A percentile compares a stretch with the other conserved stretches of the same genome.
phyloP scores from a whole-genome alignment of 2,797 vertebrate species.

The Pangasius sanitwongsei region DNA sequence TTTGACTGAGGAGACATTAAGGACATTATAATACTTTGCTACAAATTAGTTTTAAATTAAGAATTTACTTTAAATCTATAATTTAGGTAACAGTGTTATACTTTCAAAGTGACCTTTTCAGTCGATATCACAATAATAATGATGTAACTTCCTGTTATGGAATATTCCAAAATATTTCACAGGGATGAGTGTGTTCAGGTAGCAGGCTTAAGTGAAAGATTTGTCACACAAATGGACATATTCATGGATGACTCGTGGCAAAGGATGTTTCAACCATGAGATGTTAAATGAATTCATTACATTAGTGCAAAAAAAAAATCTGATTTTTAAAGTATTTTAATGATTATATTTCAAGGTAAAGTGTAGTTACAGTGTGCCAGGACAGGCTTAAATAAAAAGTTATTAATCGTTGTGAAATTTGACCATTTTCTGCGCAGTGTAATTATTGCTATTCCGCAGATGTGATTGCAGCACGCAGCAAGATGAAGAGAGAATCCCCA shows the following conservation, averaged over 20 bases:
- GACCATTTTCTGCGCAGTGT: slow-evolving; percentile 11
- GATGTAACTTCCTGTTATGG: neutral
- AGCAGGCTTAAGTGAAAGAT: neutral
- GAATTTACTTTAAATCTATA: neutral
- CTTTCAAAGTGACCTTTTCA: neutral
- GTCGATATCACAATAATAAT: neutral
- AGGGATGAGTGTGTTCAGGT: no score
- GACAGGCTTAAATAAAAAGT: neutral
- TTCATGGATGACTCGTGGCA: neutral
- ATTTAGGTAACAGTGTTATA: neutral
- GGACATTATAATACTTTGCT: no score
- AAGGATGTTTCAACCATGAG: neutral
- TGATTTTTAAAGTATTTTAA: neutral
- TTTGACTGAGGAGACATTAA: no score
- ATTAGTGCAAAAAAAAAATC: neutral
- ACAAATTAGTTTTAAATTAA: neutral
- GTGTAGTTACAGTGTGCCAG: neutral
- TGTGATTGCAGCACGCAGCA: slow-evolving; percentile 49
- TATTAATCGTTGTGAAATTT: neutral
- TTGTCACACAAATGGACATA: neutral
- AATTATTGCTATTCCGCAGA: slow-evolving; percentile 51
- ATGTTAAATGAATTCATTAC: neutral
- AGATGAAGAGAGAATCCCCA: slow-evolving; percentile 47
- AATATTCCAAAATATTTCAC: neutral
- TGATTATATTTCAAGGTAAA: neutral